These are phyloP conservation scores for Tapirus indicus DNA, from an alignment of 2,797 vertebrate genomes.

Conservation along the genomic window DNA sequence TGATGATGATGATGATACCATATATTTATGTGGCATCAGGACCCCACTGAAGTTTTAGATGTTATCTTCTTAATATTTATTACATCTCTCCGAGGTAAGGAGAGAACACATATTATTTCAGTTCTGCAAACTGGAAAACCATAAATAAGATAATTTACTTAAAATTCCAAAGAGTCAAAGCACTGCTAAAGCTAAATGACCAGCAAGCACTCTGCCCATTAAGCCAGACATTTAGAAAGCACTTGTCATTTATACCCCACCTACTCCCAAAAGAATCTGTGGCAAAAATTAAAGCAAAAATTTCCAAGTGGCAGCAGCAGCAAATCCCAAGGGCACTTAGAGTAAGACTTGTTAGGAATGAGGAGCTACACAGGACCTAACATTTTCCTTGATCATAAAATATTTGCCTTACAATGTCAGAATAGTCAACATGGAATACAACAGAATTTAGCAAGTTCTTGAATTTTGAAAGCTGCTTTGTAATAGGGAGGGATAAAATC, in stretches of 20 bases:
- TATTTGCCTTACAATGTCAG: background rate
- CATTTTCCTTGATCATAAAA: background rate
- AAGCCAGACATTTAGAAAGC: background rate
- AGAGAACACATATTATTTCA: background rate
- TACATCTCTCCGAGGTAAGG: background rate
- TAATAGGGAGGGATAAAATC: background rate
- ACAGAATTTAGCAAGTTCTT: background rate
- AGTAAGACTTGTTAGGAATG: background rate
- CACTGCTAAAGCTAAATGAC: background rate
- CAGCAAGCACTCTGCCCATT: background rate
- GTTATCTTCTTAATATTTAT: background rate
- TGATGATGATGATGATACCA: background rate
- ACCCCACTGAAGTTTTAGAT: background rate
- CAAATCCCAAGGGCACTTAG: background rate
- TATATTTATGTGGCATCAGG: background rate
- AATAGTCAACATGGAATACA: background rate
- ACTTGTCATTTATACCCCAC: background rate
- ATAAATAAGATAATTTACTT: conserved; percentile 58
- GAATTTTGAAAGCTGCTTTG: background rate
- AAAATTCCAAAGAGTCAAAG: conserved; percentile 47
- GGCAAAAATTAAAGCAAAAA: conserved; percentile 22
- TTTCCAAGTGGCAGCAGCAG: background rate
- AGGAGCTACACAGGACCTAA: background rate
- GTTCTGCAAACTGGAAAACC: background rate
- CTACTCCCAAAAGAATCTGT: background rate